These are phyloP conservation scores for Syrrhaptes paradoxus DNA, from an alignment of 2,113 vertebrate species.

Conservation along the genomic window DNA sequence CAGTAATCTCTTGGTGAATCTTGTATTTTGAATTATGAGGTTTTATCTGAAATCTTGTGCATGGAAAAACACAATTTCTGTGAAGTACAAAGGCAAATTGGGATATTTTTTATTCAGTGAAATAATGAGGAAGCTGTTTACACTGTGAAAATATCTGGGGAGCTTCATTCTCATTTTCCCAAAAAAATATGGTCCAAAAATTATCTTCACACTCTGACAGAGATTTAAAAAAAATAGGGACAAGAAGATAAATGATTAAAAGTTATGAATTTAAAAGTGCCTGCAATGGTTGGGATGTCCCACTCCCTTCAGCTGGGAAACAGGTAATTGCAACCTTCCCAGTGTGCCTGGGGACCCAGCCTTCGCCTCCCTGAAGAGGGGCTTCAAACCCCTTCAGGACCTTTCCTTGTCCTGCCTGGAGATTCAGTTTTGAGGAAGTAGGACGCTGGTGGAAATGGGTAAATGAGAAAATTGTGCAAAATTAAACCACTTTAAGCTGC, in stretches of 20 bases:
- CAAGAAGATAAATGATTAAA: background rate
- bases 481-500: background rate
- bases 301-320: background rate
- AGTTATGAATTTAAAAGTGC: background rate
- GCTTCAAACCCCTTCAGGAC: background rate
- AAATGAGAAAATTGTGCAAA: slow-evolving; percentile 5
- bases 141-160: background rate
- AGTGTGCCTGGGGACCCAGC: rapidly evolving
- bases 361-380: background rate
- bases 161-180: background rate
- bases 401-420: background rate
- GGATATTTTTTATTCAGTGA: background rate
- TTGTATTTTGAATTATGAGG: background rate
- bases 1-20: background rate
- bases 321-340: background rate
- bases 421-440: background rate
- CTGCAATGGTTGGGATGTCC: background rate
- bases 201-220: background rate
- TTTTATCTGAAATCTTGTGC: background rate
- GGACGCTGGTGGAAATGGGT: background rate
- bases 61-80: background rate
- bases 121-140: background rate
- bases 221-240: background rate
- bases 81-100: background rate
- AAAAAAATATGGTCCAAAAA: background rate